Evolutionary conservation across 2,888 invertebrate genomes (phyloP).

Genomic region (Sminthurides aquaticus): DNA sequence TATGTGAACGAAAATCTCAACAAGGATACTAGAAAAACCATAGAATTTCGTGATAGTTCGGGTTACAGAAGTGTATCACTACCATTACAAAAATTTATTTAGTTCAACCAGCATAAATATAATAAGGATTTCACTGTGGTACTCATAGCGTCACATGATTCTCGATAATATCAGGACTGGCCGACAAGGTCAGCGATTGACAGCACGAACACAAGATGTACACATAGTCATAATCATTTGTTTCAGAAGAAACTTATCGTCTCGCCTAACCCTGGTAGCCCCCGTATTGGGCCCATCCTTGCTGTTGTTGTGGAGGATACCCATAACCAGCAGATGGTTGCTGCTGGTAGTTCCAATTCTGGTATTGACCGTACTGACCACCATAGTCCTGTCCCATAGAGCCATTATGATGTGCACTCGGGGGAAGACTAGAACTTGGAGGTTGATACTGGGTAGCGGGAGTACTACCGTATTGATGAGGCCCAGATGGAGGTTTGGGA

Average conservation of each 20-base stretch:
- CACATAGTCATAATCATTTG: background rate
- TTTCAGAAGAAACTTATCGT: background rate
- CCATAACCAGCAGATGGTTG: background rate
- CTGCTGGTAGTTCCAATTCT: constrained; percentile 5
- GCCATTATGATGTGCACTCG: background rate
- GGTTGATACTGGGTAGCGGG: background rate
- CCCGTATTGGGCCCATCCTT: background rate
- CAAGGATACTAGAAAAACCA: no score
- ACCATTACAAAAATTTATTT: no score
- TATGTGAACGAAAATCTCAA: no score
- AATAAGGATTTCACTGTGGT: background rate
- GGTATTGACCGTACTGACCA: background rate
- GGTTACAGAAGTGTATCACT: no score
- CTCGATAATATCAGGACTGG: background rate
- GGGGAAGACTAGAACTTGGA: background rate
- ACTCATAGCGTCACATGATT: background rate
- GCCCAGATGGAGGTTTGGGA: background rate
- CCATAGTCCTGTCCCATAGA: background rate
- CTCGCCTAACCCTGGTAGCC: background rate
- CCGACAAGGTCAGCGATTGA: background rate
- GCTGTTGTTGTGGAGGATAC: background rate
- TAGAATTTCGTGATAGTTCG: no score
- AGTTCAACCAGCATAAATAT: no score
- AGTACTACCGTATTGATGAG: background rate
- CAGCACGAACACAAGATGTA: no score